phyloP scores from a whole-genome alignment of 1,140 invertebrate species.

The Cyclargus thomasi region DNA sequence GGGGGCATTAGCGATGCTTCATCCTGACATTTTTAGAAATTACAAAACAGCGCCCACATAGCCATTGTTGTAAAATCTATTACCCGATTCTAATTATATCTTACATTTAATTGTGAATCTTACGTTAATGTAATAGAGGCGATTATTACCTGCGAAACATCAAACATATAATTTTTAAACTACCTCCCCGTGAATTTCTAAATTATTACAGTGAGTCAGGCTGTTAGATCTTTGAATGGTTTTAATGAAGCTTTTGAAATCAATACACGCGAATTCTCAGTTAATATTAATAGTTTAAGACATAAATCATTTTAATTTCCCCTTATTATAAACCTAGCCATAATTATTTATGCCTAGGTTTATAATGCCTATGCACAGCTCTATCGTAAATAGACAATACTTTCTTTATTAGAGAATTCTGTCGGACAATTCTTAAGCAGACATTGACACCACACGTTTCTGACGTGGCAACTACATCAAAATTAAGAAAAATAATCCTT shows the following conservation, averaged over 20 bases:
- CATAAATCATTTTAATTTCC: too few relatives aligned
- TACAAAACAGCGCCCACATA: conserved; percentile 47
- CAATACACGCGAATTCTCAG: neutral
- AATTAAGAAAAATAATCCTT: too few relatives aligned
- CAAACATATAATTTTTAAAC: conserved; percentile 21
- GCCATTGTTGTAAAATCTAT: conserved; percentile 41
- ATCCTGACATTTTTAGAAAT: conserved; percentile 49
- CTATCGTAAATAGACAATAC: too few relatives aligned
- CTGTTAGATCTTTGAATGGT: conserved; percentile 2
- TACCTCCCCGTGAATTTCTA: conserved; percentile 26
- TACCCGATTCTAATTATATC: conserved; percentile 17
- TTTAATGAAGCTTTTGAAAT: too few relatives aligned
- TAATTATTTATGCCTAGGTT: too few relatives aligned
- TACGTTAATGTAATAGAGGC: conserved; percentile 11
- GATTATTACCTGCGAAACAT: conserved; percentile 5
- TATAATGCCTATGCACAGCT: too few relatives aligned
- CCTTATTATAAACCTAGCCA: too few relatives aligned
- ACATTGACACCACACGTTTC: too few relatives aligned
- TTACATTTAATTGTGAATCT: conserved; percentile 14
- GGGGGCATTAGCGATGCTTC: conserved; percentile 20
- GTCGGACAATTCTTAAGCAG: too few relatives aligned
- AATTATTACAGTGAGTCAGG: conserved; percentile 26
- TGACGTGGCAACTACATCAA: too few relatives aligned
- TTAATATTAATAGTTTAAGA: too few relatives aligned
- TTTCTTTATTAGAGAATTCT: too few relatives aligned